Percentiles rank a stretch among this genome's conserved stretches.
phyloP scores from a whole-genome alignment of 2,797 vertebrate genomes.

The Botia kubotai region DNA sequence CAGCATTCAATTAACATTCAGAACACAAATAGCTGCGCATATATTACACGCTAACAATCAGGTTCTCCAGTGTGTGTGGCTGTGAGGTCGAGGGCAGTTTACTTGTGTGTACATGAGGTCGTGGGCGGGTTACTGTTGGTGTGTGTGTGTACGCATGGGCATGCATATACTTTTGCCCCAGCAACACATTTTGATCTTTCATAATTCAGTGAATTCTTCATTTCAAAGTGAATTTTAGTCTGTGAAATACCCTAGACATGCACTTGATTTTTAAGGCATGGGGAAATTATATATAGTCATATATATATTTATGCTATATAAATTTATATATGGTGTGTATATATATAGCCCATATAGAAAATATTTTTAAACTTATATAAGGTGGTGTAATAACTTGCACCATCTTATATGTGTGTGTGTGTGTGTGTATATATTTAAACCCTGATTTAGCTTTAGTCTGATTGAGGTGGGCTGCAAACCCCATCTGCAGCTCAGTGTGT shows the following conservation, averaged over 20 bases:
- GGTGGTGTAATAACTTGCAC: too few species aligned
- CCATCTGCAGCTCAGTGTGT: constrained; percentile 53
- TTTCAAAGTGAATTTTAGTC: not conserved
- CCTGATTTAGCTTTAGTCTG: constrained; percentile 55
- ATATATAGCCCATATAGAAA: too few species aligned
- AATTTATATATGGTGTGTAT: too few species aligned
- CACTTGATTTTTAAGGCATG: not conserved
- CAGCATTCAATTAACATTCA: constrained; percentile 94
- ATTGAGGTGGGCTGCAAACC: constrained; percentile 56
- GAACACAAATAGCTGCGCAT: constrained; percentile 89
- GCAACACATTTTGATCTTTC: not conserved
- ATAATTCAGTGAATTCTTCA: not conserved
- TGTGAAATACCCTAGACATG: not conserved
- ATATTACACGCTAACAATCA: constrained; percentile 63
- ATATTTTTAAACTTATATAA: too few species aligned
- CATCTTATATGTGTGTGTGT: too few species aligned
- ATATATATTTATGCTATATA: not conserved
- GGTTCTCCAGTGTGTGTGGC: constrained; percentile 43
- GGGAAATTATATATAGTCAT: constrained; percentile 44
- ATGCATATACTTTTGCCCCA: not conserved
- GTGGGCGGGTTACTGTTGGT: constrained; percentile 44
- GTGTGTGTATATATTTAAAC: constrained; percentile 8
- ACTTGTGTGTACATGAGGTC: constrained; percentile 42
- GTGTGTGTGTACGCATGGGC: constrained; percentile 57
- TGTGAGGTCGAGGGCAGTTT: constrained; percentile 47